phyloP scores from a whole-genome alignment of 2,797 vertebrate species.

The Pangasius mekongensis region DNA sequence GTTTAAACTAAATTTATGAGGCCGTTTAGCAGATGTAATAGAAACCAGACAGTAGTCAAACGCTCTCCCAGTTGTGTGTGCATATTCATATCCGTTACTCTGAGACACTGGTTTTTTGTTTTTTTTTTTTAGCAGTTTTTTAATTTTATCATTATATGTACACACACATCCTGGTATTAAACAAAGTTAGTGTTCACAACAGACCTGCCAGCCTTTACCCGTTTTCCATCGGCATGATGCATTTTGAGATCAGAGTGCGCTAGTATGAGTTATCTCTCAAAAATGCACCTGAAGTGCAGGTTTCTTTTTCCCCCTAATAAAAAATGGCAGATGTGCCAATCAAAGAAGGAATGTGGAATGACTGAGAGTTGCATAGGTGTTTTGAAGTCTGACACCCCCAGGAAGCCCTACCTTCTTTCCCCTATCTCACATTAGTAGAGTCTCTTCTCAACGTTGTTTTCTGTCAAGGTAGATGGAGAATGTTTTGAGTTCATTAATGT shows the following conservation, averaged over 20 bases:
- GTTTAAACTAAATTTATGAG: constrained; percentile 19
- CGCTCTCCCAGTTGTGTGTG: background rate
- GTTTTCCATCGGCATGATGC: background rate
- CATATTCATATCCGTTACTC: background rate
- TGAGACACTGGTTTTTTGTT: background rate
- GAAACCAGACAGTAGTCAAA: constrained; percentile 20
- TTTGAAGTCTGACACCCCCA: background rate
- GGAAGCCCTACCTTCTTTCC: background rate
- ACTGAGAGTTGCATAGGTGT: background rate
- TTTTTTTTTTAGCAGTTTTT: background rate
- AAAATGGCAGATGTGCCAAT: background rate
- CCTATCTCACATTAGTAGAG: background rate
- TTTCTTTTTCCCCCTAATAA: background rate
- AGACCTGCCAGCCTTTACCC: background rate
- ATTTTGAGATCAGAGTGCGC: background rate
- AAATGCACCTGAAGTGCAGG: background rate
- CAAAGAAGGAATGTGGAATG: background rate
- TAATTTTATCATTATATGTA: background rate
- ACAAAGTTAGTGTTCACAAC: background rate
- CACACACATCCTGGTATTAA: background rate
- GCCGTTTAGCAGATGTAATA: constrained; percentile 4
- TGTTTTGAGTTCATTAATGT: background rate
- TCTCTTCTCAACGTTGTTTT: background rate
- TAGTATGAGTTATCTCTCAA: background rate
- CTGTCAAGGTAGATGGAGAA: too few relatives aligned